A percentile compares a stretch with the other conserved stretches of the same genome.
These are phyloP conservation scores for Entomyzon cyanotis DNA, from an alignment of 2,113 vertebrate species.

Conservation along the genomic window DNA sequence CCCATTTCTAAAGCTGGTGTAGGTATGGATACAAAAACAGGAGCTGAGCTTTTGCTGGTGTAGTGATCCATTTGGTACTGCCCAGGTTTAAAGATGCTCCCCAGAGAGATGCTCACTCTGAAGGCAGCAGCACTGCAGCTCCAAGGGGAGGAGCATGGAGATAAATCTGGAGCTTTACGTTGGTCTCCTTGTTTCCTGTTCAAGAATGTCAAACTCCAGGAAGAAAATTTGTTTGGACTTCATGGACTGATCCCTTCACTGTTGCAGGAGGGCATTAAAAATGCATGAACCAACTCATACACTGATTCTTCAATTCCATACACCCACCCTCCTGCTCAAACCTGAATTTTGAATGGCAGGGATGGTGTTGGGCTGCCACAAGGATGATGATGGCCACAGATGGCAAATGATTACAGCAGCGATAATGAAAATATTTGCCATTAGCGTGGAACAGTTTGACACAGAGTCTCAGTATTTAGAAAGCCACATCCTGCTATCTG, in stretches of 20 bases:
- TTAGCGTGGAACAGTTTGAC: neutral
- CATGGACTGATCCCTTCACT: neutral
- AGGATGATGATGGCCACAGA: neutral
- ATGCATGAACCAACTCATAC: neutral
- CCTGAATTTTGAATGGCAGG: neutral
- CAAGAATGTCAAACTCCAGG: neutral
- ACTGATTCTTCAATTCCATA: neutral
- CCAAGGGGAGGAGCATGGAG: neutral
- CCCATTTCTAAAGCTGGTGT: neutral
- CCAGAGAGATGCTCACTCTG: neutral
- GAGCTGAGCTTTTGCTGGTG: neutral
- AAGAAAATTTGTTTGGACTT: neutral
- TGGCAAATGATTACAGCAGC: neutral
- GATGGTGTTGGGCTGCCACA: neutral
- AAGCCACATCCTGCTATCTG: neutral
- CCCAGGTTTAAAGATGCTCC: neutral
- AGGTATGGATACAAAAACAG: accelerated
- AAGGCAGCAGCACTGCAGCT: neutral
- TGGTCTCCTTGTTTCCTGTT: neutral
- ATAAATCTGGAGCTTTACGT: neutral
- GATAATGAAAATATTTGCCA: neutral
- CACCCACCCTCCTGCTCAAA: neutral
- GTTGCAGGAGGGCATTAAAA: neutral
- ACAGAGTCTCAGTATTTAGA: neutral
- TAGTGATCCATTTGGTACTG: neutral